Evolutionary conservation across 2,888 invertebrate species (phyloP).

Genomic region (Chymomyza amoena): DNA sequence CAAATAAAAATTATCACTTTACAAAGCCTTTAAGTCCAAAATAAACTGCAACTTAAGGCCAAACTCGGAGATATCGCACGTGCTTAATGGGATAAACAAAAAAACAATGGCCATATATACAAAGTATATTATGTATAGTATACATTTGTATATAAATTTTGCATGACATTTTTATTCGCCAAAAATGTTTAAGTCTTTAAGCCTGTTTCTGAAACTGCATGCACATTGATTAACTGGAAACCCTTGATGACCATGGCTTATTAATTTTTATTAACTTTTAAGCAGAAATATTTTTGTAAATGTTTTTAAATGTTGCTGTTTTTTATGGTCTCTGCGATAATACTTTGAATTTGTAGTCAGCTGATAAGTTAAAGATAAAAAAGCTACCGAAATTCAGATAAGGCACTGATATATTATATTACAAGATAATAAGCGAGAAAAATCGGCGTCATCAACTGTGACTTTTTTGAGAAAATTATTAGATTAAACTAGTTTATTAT

Average conservation of each 20-base stretch:
- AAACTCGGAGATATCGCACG: not conserved
- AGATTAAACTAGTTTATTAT: constrained; percentile 6
- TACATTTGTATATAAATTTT: not conserved
- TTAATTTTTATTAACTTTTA: constrained; percentile 23
- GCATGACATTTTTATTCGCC: not conserved
- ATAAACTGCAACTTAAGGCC: not conserved
- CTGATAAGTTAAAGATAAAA: constrained; percentile 37
- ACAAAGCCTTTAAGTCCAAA: not conserved
- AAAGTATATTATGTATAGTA: constrained; percentile 24
- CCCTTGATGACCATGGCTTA: not conserved
- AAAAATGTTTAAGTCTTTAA: not conserved
- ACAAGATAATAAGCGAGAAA: constrained; percentile 24
- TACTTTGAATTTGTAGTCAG: constrained; percentile 39
- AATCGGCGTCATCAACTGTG: constrained; percentile 38
- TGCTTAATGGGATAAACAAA: constrained; percentile 26
- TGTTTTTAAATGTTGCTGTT: not conserved
- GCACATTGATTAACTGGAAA: not conserved
- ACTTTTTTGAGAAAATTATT: constrained; percentile 23
- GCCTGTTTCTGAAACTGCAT: not conserved
- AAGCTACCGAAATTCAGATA: constrained; percentile 18
- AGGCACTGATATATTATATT: constrained; percentile 8
- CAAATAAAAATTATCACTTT: not conserved
- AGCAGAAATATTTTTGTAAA: not conserved
- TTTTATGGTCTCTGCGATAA: not conserved
- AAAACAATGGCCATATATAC: constrained; percentile 4